Conservation (phyloP, 2,797 vertebrate species). For the Clarias fuscus region DNA sequence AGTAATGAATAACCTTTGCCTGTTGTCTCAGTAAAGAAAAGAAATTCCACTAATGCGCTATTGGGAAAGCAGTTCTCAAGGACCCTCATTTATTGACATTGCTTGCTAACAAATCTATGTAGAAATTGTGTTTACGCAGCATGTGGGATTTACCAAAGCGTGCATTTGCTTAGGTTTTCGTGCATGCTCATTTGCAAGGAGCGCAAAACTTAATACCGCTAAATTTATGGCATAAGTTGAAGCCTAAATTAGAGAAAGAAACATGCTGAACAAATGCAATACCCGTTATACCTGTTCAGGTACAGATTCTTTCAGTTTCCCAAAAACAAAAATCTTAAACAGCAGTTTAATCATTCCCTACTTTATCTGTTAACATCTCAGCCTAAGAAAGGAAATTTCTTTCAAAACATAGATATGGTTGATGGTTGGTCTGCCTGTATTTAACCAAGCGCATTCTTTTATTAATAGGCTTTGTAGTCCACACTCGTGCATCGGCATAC, state of each 20-base stretch:
- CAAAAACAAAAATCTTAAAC: neutral
- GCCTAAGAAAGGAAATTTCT: neutral
- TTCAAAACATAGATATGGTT: neutral
- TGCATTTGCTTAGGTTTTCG: neutral
- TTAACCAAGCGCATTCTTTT: neutral
- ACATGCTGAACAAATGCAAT: neutral
- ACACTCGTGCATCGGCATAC: neutral
- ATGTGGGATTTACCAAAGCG: neutral
- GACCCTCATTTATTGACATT: conserved; percentile 20
- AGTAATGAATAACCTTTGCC: conserved; percentile 27
- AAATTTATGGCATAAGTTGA: neutral
- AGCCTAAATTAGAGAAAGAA: neutral
- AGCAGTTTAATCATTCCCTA: neutral
- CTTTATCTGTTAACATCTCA: neutral
- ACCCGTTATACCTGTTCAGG: neutral
- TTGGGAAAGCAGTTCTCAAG: conserved; percentile 30
- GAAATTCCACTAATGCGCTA: conserved; percentile 34
- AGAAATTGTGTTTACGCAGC: neutral
- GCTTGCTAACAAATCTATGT: neutral
- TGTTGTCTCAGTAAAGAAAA: conserved; percentile 19
- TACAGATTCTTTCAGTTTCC: neutral
- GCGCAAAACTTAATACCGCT: neutral
- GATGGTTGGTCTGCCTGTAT: neutral
- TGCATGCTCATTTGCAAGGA: neutral
- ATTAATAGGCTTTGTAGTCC: neutral